These are phyloP conservation scores for Myanophis thanlyinensis DNA, from an alignment of 2,113 vertebrate species.

Conservation along the genomic window DNA sequence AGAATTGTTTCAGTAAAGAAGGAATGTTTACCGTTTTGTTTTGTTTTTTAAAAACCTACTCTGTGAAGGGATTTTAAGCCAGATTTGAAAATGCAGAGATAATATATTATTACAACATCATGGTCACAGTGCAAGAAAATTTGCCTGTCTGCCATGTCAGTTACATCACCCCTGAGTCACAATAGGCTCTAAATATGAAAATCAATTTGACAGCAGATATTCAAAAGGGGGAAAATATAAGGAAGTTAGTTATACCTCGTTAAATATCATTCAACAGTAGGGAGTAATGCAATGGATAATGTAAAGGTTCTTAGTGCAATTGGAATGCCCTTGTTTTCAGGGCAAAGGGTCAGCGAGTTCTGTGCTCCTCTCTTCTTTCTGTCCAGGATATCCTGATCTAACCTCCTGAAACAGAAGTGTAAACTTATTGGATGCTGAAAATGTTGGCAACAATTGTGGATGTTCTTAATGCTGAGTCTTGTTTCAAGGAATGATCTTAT, in stretches of 20 bases:
- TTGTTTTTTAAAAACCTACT: neutral
- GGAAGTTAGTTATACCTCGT: neutral
- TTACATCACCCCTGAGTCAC: neutral
- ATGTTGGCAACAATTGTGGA: neutral
- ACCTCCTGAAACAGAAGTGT: neutral
- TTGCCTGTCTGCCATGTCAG: neutral
- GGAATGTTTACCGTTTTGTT: neutral
- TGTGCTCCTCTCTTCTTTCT: neutral
- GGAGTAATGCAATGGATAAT: neutral
- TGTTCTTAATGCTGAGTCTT: constrained; percentile 24
- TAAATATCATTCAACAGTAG: neutral
- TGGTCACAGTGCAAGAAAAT: neutral
- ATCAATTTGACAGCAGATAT: neutral
- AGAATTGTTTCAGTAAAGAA: neutral
- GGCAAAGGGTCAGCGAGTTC: neutral
- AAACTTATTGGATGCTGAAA: neutral
- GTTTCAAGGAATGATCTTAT: neutral
- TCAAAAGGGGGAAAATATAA: neutral
- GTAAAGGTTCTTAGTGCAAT: neutral
- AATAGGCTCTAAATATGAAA: neutral
- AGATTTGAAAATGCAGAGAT: neutral
- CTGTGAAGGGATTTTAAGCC: neutral
- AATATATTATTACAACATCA: neutral
- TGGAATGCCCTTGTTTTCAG: neutral
- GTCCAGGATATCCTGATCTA: neutral